Percentiles rank a stretch among this genome's conserved stretches.
phyloP scores from a whole-genome alignment of 2,797 vertebrate species.

The Clarias fuscus region DNA sequence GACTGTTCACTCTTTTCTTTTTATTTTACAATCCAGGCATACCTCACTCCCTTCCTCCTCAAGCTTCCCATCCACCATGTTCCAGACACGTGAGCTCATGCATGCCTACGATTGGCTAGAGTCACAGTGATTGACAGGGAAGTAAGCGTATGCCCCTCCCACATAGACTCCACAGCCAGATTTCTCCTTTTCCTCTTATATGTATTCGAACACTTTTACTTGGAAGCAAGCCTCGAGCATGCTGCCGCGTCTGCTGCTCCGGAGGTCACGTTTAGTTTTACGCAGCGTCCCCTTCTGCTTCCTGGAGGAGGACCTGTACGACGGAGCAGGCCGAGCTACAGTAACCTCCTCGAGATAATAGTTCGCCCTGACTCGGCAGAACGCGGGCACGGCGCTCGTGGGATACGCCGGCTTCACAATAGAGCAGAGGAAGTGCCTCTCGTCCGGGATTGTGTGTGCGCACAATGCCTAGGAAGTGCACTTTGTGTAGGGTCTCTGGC shows the following conservation, averaged over 20 bases:
- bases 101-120: not conserved
- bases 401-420: constrained; percentile 44
- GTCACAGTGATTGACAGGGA: not conserved
- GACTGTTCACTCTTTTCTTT: not conserved
- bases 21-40: not conserved
- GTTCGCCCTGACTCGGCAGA: constrained; percentile 67
- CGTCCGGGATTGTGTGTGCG: constrained; percentile 34
- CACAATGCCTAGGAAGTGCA: constrained; percentile 53
- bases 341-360: constrained; percentile 58
- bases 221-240: constrained; percentile 48
- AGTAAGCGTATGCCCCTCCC: not conserved
- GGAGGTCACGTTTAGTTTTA: constrained; percentile 73
- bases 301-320: constrained; percentile 59
- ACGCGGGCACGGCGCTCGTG: constrained; percentile 45
- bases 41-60: not conserved
- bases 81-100: not conserved
- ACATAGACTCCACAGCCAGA: not conserved
- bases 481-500: constrained; percentile 42
- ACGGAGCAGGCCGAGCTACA: constrained; percentile 5
- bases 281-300: constrained; percentile 63
- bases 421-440: constrained; percentile 42
- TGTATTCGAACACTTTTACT: constrained; percentile 52
- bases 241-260: constrained; percentile 55
- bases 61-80: not conserved
- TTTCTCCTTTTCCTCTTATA: not conserved